A percentile compares a stretch with the other conserved stretches of the same genome.
These are phyloP conservation scores for Hydriomena furcata DNA, from an alignment of 2,888 invertebrate species.

Conservation along the genomic window DNA sequence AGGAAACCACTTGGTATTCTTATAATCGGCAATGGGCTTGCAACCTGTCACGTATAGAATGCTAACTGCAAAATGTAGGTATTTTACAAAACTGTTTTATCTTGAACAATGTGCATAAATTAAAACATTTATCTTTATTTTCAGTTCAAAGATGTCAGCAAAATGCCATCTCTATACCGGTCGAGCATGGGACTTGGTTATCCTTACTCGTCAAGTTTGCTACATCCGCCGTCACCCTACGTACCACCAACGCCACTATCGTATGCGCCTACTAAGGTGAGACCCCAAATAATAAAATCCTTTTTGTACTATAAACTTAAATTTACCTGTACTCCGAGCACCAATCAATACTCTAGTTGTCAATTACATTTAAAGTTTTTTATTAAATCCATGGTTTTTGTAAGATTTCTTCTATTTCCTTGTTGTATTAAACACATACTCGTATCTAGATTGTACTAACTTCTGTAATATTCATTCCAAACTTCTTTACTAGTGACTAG, in stretches of 20 bases:
- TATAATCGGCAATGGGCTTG: too few relatives aligned
- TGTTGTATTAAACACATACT: not conserved
- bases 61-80: too few relatives aligned
- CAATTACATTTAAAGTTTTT: not conserved
- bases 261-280: constrained; percentile 95
- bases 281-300: not conserved
- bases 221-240: constrained; percentile 94
- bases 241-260: constrained; percentile 94
- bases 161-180: constrained; percentile 92
- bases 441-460: constrained; percentile 17
- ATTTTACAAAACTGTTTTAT: too few relatives aligned
- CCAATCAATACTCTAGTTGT: constrained; percentile 7
- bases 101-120: too few relatives aligned
- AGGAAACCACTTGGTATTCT: too few relatives aligned
- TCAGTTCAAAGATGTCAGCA: constrained; percentile 94
- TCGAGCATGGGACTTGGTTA: constrained; percentile 90
- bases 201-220: constrained; percentile 88
- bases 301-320: not conserved
- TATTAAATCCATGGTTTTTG: not conserved
- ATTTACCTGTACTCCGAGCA: constrained; percentile 7
- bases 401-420: constrained; percentile 1
- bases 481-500: constrained; percentile 20
- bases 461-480: constrained; percentile 17
- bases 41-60: too few relatives aligned
- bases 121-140: not conserved